Conservation (phyloP, 2,888 invertebrate genomes). For the Xylophagus ater region DNA sequence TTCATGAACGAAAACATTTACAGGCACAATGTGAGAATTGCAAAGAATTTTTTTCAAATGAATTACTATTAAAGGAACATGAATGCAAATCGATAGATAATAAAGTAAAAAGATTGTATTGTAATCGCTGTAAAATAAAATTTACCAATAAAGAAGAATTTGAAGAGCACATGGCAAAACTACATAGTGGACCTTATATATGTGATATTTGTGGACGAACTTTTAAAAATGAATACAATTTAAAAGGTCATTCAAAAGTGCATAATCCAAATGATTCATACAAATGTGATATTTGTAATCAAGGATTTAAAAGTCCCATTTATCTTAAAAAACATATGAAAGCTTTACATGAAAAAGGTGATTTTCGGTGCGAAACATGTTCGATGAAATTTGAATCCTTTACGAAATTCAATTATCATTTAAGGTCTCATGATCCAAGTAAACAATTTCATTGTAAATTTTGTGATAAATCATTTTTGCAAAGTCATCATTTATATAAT, state of each 20-base stretch:
- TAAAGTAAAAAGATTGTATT: too few relatives aligned
- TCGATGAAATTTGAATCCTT: slow-evolving; percentile 9
- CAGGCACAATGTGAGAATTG: too few relatives aligned
- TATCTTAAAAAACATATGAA: slow-evolving; percentile 11
- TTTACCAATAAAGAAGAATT: slow-evolving; percentile 1
- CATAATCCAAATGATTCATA: neutral
- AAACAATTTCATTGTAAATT: slow-evolving; percentile 14
- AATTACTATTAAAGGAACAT: too few relatives aligned
- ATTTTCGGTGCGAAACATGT: slow-evolving; percentile 11
- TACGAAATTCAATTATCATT: slow-evolving; percentile 7
- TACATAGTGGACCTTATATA: slow-evolving; percentile 4
- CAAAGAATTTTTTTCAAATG: too few relatives aligned
- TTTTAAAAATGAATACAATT: neutral
- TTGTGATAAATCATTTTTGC: slow-evolving; percentile 14
- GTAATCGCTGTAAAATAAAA: slow-evolving; percentile 1
- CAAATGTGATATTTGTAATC: slow-evolving; percentile 11
- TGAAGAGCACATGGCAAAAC: neutral
- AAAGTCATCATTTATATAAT: slow-evolving; percentile 8
- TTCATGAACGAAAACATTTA: slow-evolving; percentile 10
- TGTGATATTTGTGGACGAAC: slow-evolving; percentile 2
- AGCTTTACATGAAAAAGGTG: slow-evolving; percentile 2
- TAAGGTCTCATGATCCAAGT: slow-evolving; percentile 11
- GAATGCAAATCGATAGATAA: too few relatives aligned
- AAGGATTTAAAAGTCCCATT: slow-evolving; percentile 10
- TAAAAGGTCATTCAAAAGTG: neutral